phyloP scores from a whole-genome alignment of 2,888 invertebrate genomes.

The Epirrhoe alternata region DNA sequence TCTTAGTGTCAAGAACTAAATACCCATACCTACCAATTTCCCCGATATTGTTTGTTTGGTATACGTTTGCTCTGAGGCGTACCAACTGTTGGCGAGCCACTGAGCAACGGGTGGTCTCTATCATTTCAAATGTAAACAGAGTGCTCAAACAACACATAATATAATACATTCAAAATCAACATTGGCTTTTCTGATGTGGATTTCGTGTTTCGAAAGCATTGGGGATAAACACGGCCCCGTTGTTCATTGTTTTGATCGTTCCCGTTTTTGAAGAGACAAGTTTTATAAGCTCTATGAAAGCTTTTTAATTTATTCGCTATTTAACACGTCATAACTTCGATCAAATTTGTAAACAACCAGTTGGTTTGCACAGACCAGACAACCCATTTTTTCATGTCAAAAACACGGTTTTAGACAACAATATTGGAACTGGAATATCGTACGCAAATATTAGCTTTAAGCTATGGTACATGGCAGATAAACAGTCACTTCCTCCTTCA shows the following conservation, averaged over 20 bases:
- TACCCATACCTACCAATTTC: constrained; percentile 64
- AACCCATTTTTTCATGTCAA: not conserved
- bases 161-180: constrained; percentile 75
- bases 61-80: constrained; percentile 75
- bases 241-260: constrained; percentile 29
- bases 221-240: constrained; percentile 34
- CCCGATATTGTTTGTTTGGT: constrained; percentile 74
- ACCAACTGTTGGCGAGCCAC: constrained; percentile 66
- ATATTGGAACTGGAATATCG: constrained; percentile 22
- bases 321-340: not conserved
- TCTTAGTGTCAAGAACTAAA: constrained; percentile 49
- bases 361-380: not conserved
- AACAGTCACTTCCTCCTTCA: constrained; percentile 40
- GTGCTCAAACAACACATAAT: constrained; percentile 70
- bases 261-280: constrained; percentile 12
- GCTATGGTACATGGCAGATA: constrained; percentile 18
- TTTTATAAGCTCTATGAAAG: not conserved
- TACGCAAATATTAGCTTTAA: constrained; percentile 23
- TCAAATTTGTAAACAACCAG: not conserved
- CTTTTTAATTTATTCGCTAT: not conserved
- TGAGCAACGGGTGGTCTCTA: constrained; percentile 78
- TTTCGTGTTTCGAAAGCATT: constrained; percentile 41
- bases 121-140: constrained; percentile 80
- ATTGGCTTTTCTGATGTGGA: constrained; percentile 50
- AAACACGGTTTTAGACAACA: not conserved